phyloP scores from a whole-genome alignment of 1,140 invertebrate species.

The Euschistus heros region DNA sequence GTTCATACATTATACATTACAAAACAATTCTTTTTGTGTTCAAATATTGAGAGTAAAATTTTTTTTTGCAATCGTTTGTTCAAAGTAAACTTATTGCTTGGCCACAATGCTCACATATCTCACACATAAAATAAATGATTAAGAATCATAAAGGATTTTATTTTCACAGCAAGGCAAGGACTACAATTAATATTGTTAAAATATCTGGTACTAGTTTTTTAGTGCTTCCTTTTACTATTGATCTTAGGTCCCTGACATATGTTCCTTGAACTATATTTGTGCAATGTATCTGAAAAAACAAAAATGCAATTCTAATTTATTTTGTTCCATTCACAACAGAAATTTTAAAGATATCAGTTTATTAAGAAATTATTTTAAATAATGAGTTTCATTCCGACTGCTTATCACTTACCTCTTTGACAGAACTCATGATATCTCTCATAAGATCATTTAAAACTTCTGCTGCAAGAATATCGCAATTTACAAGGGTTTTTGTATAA shows the following conservation, averaged over 20 bases:
- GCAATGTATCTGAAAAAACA: background rate
- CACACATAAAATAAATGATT: too few species aligned
- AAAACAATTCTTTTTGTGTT: too few species aligned
- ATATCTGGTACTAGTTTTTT: background rate
- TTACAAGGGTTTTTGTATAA: constrained; percentile 8
- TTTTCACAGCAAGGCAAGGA: too few species aligned
- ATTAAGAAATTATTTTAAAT: background rate
- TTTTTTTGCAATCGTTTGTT: too few species aligned
- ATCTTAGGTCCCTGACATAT: background rate
- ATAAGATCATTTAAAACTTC: constrained; percentile 15
- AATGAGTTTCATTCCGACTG: background rate
- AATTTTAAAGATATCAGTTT: background rate
- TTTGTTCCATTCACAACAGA: too few species aligned
- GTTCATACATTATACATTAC: too few species aligned
- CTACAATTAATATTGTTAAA: too few species aligned
- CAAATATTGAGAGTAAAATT: too few species aligned
- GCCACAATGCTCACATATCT: too few species aligned
- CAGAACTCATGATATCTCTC: constrained; percentile 3
- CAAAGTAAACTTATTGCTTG: too few species aligned
- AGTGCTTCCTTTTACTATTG: background rate
- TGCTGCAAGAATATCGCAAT: constrained; percentile 9
- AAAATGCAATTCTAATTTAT: background rate
- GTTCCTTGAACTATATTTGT: background rate
- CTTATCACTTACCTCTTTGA: background rate
- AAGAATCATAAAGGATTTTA: too few species aligned